A percentile compares a stretch with the other conserved stretches of the same genome.
Evolutionary conservation across 1,140 invertebrate species (phyloP).

Genomic region (Globodera rostochiensis): DNA sequence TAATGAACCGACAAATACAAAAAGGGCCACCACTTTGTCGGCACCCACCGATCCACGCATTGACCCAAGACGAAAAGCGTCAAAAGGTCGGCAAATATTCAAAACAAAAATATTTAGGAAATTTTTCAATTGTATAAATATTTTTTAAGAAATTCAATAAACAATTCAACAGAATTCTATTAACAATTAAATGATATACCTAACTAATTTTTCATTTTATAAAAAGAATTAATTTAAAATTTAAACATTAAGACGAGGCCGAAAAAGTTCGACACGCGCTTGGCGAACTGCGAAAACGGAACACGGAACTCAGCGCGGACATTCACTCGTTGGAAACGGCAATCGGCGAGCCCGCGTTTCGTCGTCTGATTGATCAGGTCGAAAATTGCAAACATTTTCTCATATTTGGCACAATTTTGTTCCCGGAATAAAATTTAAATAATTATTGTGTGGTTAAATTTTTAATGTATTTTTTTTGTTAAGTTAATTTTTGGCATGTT

Average conservation of each 20-base stretch:
- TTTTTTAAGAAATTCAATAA: not conserved
- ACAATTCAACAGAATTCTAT: too few relatives aligned
- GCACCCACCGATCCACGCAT: conserved; percentile 23
- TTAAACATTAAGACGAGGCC: conserved; percentile 2
- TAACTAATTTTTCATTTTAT: not conserved
- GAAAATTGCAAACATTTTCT: conserved; percentile 66
- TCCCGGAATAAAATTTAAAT: not conserved
- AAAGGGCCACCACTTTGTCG: conserved; percentile 19
- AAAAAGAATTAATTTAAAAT: not conserved
- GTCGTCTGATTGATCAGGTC: conserved; percentile 34
- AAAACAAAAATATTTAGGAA: not conserved
- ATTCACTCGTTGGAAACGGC: conserved; percentile 35
- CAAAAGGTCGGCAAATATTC: conserved; percentile 14
- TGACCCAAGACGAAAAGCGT: conserved; percentile 16
- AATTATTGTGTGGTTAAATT: not conserved
- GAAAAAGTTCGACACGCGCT: conserved; percentile 20
- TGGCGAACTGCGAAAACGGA: conserved; percentile 23
- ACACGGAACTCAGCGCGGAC: conserved; percentile 28
- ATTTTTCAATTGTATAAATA: not conserved
- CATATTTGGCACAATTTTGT: too few relatives aligned
- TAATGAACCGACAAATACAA: conserved; percentile 8
- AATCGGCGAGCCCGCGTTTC: conserved; percentile 35
- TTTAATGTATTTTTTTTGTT: conserved; percentile 1
- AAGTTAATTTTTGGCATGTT: not conserved
- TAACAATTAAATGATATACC: not conserved